Evolutionary conservation across 2,888 invertebrate species (phyloP).

Genomic region (Apamea crenata): DNA sequence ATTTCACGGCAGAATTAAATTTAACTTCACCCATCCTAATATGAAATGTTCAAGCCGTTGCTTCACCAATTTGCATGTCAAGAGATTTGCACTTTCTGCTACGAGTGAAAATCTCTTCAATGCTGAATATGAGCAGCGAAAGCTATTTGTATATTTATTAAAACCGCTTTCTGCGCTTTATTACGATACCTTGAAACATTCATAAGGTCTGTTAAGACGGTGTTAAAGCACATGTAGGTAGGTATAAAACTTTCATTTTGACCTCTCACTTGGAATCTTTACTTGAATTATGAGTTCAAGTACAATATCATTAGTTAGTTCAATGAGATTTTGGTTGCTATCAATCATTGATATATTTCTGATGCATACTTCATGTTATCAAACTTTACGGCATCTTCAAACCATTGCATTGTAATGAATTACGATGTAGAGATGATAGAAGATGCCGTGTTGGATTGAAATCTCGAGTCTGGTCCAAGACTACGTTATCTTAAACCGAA

Average conservation of each 20-base stretch:
- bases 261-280: neutral
- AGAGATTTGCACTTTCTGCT: conserved; percentile 44
- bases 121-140: conserved; percentile 40
- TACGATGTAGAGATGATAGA: too few species aligned
- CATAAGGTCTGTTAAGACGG: conserved; percentile 19
- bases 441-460: too few species aligned
- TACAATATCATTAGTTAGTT: neutral
- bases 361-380: neutral
- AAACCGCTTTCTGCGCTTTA: conserved; percentile 31
- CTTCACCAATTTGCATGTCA: conserved; percentile 40
- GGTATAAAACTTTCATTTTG: conserved; percentile 25
- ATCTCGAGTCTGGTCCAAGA: conserved; percentile 3
- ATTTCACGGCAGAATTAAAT: conserved; percentile 13
- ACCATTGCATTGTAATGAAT: too few species aligned
- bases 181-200: conserved; percentile 21
- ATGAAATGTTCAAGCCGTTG: conserved; percentile 25
- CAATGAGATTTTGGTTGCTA: neutral
- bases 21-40: conserved; percentile 7
- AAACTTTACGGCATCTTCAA: conserved; percentile 10
- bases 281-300: neutral
- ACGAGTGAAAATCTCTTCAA: conserved; percentile 31
- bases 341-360: conserved; percentile 4
- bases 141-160: conserved; percentile 40
- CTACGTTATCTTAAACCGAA: conserved; percentile 16
- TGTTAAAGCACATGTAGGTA: conserved; percentile 2